Base-by-base conservation (phyloP, 2,888 invertebrate genomes). In the Neria commutata region DNA sequence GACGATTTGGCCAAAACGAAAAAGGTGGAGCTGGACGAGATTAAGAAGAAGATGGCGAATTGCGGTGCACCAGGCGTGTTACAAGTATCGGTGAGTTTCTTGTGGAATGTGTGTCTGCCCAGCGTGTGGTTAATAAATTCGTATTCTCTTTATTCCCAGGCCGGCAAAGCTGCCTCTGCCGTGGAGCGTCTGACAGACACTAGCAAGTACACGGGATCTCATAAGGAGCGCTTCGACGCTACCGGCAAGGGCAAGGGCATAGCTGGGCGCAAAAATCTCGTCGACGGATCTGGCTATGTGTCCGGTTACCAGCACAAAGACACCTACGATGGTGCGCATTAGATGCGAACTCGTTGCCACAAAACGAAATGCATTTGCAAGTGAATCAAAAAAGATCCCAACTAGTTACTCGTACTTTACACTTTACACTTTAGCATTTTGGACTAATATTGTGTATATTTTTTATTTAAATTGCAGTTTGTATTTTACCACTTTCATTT, bases 181-280 rank as follows among this genome's bases (percentile, higher is more conserved):
- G 82, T 82, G 24, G 91, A 91, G 68, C 86, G 94, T 61, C 80
- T 94, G 67, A 94, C 94, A 0, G 94, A 94, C 77, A 87, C 91
- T n/a, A 88, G 87, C 71, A 93, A 92, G 76, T 94, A 93, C 81
- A 94, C 94, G 0, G 94, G 94, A 51, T 91, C 92, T 4, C 92
- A 92, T 79, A 92, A 89, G 78, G 91, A 93, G 71, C 88, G 94
- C 23, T 94, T 94, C 75, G 94, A 94, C 81, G 89, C 90, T 54
- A 83, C 85, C 24, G 94, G 94, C 60, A 93, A 91, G 79, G 94
- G 94, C 17, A 92, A 91, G 78, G 94, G 94, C 5, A 91, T 92
- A 57, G 86, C 91, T 2, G 94, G 94, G 21, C 85, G 94, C 54
- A 92, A 91, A 78, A 91, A 93, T 74, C 53, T 88, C 14, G 85